A percentile compares a stretch with the other conserved stretches of the same genome.
Evolutionary conservation across 2,113 vertebrate genomes (phyloP).

Genomic region (Epinephelus lanceolatus): DNA sequence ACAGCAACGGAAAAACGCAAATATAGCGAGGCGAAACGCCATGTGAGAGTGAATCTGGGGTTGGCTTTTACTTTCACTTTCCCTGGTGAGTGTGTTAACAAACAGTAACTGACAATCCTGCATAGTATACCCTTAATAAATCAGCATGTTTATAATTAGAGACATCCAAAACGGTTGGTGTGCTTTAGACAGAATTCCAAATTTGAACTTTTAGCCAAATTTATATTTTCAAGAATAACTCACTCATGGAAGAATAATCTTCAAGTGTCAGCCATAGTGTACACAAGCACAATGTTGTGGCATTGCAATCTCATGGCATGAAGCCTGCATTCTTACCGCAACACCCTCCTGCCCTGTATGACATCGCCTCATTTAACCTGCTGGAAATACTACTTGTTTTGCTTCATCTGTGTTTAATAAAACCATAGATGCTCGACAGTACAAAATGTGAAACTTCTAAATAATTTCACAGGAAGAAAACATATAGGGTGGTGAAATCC

Average conservation of each 20-base stretch:
- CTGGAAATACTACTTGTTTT: background rate
- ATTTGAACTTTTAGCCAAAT: background rate
- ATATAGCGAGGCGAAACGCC: too few species aligned
- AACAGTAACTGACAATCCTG: too few species aligned
- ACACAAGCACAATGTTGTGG: background rate
- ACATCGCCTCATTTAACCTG: background rate
- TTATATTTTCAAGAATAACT: background rate
- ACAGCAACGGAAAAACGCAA: too few species aligned
- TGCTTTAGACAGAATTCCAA: background rate
- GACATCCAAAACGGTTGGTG: background rate
- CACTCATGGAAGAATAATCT: background rate
- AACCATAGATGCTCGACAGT: background rate
- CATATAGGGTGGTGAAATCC: background rate
- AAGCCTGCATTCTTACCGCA: background rate
- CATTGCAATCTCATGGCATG: background rate
- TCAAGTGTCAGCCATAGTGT: background rate
- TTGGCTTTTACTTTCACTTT: too few species aligned
- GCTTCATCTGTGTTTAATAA: background rate
- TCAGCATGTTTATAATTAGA: background rate
- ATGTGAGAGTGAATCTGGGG: too few species aligned
- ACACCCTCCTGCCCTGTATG: background rate
- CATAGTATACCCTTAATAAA: background rate
- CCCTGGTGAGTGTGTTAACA: too few species aligned
- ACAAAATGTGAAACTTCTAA: background rate
- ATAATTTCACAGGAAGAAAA: background rate